These are phyloP conservation scores for Spinus pinus DNA, from an alignment of 2,797 vertebrate species.

Conservation along the genomic window DNA sequence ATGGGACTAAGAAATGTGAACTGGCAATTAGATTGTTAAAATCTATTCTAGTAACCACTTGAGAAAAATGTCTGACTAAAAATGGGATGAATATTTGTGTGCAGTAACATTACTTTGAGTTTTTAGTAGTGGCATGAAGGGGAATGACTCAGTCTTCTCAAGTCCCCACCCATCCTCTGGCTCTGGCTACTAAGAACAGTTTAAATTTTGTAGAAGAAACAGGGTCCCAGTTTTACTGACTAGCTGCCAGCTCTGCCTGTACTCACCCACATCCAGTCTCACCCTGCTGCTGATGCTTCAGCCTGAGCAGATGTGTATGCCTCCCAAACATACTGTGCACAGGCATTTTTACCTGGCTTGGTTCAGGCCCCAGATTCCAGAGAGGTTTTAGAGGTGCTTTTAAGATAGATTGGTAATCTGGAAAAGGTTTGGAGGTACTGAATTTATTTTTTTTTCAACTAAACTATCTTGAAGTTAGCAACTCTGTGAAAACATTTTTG, in stretches of 20 bases:
- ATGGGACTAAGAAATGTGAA: neutral
- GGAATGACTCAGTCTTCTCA: conserved; percentile 21
- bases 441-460: neutral
- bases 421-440: neutral
- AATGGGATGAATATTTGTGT: neutral
- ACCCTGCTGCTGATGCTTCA: neutral
- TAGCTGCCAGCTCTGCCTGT: neutral
- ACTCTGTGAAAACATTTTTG: neutral
- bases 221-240: neutral
- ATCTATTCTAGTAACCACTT: neutral
- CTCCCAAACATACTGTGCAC: neutral
- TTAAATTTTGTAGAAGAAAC: neutral
- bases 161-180: neutral
- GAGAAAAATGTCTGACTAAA: neutral
- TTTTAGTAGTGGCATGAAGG: neutral
- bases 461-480: neutral
- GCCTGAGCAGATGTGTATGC: rapidly evolving
- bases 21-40: neutral
- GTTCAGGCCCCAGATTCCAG: neutral
- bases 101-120: neutral
- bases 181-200: neutral
- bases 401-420: neutral
- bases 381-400: neutral
- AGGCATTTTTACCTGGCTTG: neutral
- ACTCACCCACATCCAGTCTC: neutral